Base-by-base conservation (phyloP, 2,113 vertebrate species). In the Tachuris rubrigastra region DNA sequence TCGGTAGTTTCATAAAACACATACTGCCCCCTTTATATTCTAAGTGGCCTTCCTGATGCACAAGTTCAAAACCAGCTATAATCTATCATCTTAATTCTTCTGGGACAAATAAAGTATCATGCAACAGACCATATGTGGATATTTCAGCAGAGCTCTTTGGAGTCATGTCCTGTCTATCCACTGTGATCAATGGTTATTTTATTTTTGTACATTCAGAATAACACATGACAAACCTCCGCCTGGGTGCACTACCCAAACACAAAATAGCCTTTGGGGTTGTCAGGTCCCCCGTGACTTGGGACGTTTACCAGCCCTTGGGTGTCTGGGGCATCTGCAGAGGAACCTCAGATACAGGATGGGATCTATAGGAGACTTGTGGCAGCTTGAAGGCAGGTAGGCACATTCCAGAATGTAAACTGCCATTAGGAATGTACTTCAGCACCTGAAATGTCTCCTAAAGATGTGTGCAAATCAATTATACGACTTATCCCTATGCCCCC, bases 11-110 rank as follows among this genome's bases (percentile, higher is more conserved):
- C 75, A 63, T 56, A 85, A 47, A 92, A 78, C 69, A 68, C 62
- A 72, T 53, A 65, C 82, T 88, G 85, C 50, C 39, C 62, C 50
- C 69, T 87, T 85, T 55, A 79, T 62, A 95, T 63, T 74, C 71
- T 28, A 62, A 97, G 93, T 46, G 87, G 74, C 80, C 95, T 95
- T 92, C 92, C 93, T 81, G 85, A 94, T 67, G 67, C 67, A 89
- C 91, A 71, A 94, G 85, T 95, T 96, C 91, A 96, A 96, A 91
- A 46, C 42, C 95, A 94, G 92, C 74, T 90, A 96, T 21, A 87
- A 91, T 90, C 75, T 67, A 91, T 90, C 93, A 96, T 94, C 75
- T 72, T 24, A 80, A 94, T 52, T 83, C 95, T 86, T 75, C 75
- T 77, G 95, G 85, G 95, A 93, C 72, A 88, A 94, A 95, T 93